These are phyloP conservation scores for Lepus europaeus DNA, from an alignment of 2,113 vertebrate species.

Conservation along the genomic window DNA sequence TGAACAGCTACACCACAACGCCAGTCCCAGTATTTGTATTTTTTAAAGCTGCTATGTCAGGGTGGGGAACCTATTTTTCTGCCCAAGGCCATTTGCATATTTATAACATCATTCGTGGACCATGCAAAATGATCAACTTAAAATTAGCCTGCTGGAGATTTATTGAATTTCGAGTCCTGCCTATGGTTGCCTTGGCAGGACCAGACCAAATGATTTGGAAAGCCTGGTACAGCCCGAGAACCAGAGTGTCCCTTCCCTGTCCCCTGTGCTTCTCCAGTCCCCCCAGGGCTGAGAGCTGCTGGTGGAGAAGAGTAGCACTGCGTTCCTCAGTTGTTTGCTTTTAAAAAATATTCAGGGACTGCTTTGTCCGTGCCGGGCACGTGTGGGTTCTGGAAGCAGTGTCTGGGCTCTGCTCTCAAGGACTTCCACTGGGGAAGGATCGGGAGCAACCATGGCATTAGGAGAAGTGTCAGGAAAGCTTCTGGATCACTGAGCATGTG, in stretches of 20 bases:
- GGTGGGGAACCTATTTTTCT: no score
- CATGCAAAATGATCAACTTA: no score
- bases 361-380: not conserved
- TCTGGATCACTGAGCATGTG: no score
- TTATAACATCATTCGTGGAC: no score
- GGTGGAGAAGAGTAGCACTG: not conserved
- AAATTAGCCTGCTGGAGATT: no score
- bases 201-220: no score
- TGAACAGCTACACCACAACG: no score
- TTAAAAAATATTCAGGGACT: not conserved
- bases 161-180: no score
- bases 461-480: not conserved
- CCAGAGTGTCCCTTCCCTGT: no score
- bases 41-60: not conserved
- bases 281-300: not conserved
- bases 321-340: not conserved
- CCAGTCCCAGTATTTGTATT: not conserved
- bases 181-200: no score
- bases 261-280: not conserved
- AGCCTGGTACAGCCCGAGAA: no score
- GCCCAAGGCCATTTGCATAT: no score
- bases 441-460: not conserved
- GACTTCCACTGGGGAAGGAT: not conserved
- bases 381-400: not conserved
- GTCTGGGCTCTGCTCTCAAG: not conserved